Evolutionary conservation across 1,140 invertebrate species (phyloP), one percentile per base, ranked within the genome.

Genomic region (Coptotermes formosanus): DNA sequence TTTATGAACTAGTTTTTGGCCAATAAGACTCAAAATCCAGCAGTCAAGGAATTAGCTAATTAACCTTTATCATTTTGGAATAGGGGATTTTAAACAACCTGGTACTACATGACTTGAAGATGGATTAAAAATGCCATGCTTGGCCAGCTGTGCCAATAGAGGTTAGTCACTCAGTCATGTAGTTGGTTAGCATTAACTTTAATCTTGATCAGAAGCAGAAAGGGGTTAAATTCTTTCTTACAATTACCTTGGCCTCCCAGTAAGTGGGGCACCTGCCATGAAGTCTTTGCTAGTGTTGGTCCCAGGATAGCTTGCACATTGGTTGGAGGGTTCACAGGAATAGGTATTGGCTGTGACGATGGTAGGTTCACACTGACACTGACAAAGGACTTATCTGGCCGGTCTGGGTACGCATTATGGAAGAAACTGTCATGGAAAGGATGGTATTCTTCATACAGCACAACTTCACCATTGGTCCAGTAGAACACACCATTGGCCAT

Each of bases 241-340:
- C 48, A 87, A 81, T 90, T 90, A 92, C 97, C 96, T 91, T 97
- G 96, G 52, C 95, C 95, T 19, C 95, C 95, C 23, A 97, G 90
- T 2, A 95, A 90, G 89, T 95, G 93, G 0, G 97, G 97, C 12
- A 59, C 92, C 48, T 94, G 92, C 97, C 97, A 98, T 0, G 93
- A 93, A 21, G 97, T 93, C 88, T 95, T 95, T 0, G 95, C 96
- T n/a, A 93, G 92, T 87, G 94, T 92, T 0, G 93, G 92, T 0
- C 95, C 95, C 89, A 98, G 94, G 82, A 98, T 92, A 43, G 95
- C 96, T 90, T 97, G 94, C 0, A 98, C 92, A 3, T 93, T 92
- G 0, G 93, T 94, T 0, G 97, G 97, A 11, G 95, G 94, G 89
- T 96, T 96, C 0, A 96, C 92, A 1, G 96, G 96, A 75, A 95